Conservation (phyloP, 2,888 invertebrate species). For the Hydrotaea diabolus region DNA sequence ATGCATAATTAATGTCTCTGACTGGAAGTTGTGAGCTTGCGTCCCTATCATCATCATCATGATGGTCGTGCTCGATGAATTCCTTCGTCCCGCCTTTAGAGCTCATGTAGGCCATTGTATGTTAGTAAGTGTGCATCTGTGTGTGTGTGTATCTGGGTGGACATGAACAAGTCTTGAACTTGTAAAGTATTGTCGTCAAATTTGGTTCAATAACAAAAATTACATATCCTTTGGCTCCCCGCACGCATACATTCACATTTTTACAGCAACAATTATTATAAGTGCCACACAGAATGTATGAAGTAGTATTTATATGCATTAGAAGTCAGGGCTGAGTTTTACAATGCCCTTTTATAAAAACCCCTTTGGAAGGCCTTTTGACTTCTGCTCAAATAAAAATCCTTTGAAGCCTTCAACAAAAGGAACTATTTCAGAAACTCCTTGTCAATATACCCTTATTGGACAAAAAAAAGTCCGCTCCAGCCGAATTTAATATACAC, state of each 20-base stretch:
- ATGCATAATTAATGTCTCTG: conserved; percentile 57
- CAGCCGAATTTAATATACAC: too few relatives aligned
- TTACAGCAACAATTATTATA: conserved; percentile 47
- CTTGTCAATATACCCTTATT: too few relatives aligned
- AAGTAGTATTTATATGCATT: too few relatives aligned
- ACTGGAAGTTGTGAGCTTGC: conserved; percentile 8
- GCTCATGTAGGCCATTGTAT: too few relatives aligned
- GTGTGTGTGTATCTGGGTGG: not conserved
- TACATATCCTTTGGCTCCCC: conserved; percentile 46
- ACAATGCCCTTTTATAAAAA: too few relatives aligned
- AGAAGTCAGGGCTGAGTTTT: too few relatives aligned
- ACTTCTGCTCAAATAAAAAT: too few relatives aligned
- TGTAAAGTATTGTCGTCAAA: conserved; percentile 28
- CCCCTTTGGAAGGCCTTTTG: too few relatives aligned
- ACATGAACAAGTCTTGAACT: not conserved
- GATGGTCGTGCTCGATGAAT: not conserved
- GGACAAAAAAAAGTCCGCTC: too few relatives aligned
- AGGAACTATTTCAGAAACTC: too few relatives aligned
- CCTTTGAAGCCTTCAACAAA: too few relatives aligned
- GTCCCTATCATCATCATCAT: not conserved
- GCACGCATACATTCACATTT: not conserved
- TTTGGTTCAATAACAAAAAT: conserved; percentile 53
- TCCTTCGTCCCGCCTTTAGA: not conserved
- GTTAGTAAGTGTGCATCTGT: too few relatives aligned
- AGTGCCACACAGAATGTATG: conserved; percentile 19